Evolutionary conservation across 35 echinoderm and acorn worm genomes (phyloP).

Genomic region (Chiridota heheva): DNA sequence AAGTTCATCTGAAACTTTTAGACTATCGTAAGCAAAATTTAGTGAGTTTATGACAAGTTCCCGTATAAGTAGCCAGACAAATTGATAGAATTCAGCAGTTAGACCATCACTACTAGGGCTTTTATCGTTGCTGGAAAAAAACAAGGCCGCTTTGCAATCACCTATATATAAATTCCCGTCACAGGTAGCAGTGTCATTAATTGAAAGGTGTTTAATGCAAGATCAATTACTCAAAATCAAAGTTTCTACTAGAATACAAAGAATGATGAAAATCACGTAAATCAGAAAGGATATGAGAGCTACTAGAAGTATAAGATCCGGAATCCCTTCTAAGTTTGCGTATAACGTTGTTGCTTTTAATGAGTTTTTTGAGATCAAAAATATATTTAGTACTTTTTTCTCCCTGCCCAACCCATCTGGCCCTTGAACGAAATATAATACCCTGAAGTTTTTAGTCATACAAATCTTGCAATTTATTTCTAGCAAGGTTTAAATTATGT

Average conservation of each 20-base stretch:
- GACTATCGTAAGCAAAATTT: neutral
- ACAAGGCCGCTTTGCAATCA: neutral
- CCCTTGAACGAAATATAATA: slow-evolving; percentile 23
- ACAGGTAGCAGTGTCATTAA: slow-evolving; percentile 1
- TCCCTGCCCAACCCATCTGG: slow-evolving; percentile 38
- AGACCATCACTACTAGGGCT: slow-evolving; percentile 36
- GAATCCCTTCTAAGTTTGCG: slow-evolving; percentile 10
- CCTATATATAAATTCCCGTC: slow-evolving; percentile 8
- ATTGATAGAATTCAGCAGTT: slow-evolving; percentile 15
- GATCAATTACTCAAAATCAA: slow-evolving; percentile 9
- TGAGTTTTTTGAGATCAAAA: slow-evolving; percentile 33
- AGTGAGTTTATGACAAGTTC: slow-evolving; percentile 11
- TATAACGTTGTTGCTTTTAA: slow-evolving; percentile 18
- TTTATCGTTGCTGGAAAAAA: slow-evolving; percentile 2
- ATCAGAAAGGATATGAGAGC: slow-evolving; percentile 6
- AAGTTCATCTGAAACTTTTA: neutral
- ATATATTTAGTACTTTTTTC: slow-evolving; percentile 60
- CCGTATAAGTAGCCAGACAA: slow-evolving; percentile 21
- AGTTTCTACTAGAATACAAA: slow-evolving; percentile 6
- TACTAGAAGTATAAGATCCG: slow-evolving; percentile 1
- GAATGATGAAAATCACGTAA: slow-evolving; percentile 1
- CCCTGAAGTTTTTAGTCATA: slow-evolving; percentile 18
- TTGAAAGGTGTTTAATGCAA: neutral
- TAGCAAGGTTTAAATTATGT: neutral
- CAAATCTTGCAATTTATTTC: neutral